Base-by-base conservation (phyloP, 2,113 vertebrate genomes). In the Gymnarchus niloticus region DNA sequence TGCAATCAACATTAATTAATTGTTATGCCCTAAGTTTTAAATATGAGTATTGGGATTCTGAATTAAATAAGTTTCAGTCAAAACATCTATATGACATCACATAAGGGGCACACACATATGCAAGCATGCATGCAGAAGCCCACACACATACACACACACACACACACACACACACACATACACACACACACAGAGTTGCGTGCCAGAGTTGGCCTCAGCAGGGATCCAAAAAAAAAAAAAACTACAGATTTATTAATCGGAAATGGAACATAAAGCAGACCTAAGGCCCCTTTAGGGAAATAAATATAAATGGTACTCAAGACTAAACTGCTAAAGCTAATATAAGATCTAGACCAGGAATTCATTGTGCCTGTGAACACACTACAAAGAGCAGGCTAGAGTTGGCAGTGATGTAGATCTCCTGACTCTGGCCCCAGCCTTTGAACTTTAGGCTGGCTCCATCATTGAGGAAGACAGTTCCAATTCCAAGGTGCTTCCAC, bases 1-100 rank as follows among this genome's bases (percentile, higher is more conserved):
- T 78, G 76, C 41, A 78, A 48, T 78, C 76, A 78, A 78, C 76
- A 78, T 78, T 46, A 78, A 78, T 78, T 78, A 46, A 78, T 78
- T 21, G 10, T 78, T 21, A 46, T 48, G 6, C 46, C 23, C 7
- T n/a, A 78, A 46, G 44, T 78, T 41, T 21, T 78, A 14, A 61
- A 21, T 78, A 23, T 78, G 76, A 78, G 41, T 48, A 46, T 44
- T 78, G 76, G 76, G 41, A 9, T 48, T 78, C 4, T 37, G 5
- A 41, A 73, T 73, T 41, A 73, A 73, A 73, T 41, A 6, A 73
- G 65, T 73, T 73, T 73, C 33, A 33, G 76, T n/a, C 76, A 78
- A 78, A 48, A 78, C 44, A 78, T 78, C 6, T 48, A 78, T 78
- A 21, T 78, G 76, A 78, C 19, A 78, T 17, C 23, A 48, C 46